Evolutionary conservation across 2,888 invertebrate genomes (phyloP).

Genomic region (Odontocolon sp.): DNA sequence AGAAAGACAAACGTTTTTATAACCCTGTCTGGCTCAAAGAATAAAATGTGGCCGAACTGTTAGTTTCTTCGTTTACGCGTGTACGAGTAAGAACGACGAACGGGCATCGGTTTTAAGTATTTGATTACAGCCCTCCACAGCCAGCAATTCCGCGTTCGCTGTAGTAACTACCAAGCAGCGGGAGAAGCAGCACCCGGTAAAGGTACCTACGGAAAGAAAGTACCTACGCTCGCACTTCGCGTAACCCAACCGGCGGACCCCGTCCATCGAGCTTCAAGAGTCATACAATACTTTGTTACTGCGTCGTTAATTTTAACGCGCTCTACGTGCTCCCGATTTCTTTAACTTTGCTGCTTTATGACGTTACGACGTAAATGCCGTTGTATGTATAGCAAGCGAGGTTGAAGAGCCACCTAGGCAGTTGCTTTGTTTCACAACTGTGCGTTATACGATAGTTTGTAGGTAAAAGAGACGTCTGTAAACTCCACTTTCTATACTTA

Average conservation of each 20-base stretch:
- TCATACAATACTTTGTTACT: slow-evolving; percentile 79
- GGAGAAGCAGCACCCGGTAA: not conserved
- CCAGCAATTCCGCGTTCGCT: slow-evolving; percentile 72
- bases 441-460: slow-evolving; percentile 19
- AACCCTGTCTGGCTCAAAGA: slow-evolving; percentile 12
- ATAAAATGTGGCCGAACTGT: not conserved
- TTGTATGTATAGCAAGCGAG: slow-evolving; percentile 18
- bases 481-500: not conserved
- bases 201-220: slow-evolving; percentile 59
- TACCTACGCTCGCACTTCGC: slow-evolving; percentile 67
- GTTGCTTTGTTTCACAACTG: not conserved
- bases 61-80: slow-evolving; percentile 10
- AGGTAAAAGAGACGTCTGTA: not conserved
- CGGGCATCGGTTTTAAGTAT: slow-evolving; percentile 73
- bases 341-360: slow-evolving; percentile 72
- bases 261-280: slow-evolving; percentile 59
- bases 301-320: slow-evolving; percentile 80
- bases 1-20: slow-evolving; percentile 59
- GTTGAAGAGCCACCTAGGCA: not conserved
- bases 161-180: slow-evolving; percentile 65
- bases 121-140: slow-evolving; percentile 76
- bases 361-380: slow-evolving; percentile 53
- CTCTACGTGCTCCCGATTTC: slow-evolving; percentile 78
- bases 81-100: slow-evolving; percentile 12
- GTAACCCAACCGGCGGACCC: slow-evolving; percentile 28